A percentile compares a stretch with the other conserved stretches of the same genome.
Conservation (phyloP, 2,113 vertebrate genomes). For the Callorhinus ursinus region DNA sequence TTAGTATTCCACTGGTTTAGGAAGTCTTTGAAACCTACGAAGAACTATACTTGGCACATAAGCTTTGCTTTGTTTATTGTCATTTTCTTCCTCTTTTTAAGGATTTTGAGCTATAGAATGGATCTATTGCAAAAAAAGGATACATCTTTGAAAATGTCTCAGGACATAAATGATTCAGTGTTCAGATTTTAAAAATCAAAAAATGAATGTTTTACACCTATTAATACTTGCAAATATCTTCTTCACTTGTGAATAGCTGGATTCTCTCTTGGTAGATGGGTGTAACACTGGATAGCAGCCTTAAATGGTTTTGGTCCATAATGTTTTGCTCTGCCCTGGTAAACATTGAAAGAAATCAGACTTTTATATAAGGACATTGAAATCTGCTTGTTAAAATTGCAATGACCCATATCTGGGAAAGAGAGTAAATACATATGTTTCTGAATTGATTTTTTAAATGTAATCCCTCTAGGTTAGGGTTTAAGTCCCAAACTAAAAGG, state of each 20-base stretch:
- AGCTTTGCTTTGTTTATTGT: slow-evolving; percentile 24
- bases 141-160: not conserved
- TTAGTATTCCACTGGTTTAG: not conserved
- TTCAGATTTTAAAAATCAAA: not conserved
- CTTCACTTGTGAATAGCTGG: not conserved
- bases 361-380: not conserved
- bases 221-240: not conserved
- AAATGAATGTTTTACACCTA: not conserved
- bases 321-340: not conserved
- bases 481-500: not conserved
- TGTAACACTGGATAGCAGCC: not conserved
- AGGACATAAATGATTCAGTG: not conserved
- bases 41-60: not conserved
- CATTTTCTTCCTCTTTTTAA: not conserved
- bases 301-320: not conserved
- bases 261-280: not conserved
- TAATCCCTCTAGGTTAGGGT: not conserved
- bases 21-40: not conserved
- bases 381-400: not conserved
- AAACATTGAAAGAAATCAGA: not conserved
- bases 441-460: slow-evolving; percentile 8
- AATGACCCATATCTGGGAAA: not conserved
- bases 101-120: not conserved
- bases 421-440: not conserved
- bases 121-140: not conserved